Evolutionary conservation across 2,888 invertebrate species (phyloP), one percentile per base, ranked within the genome.

Genomic region (Fissipunctia ypsillon): DNA sequence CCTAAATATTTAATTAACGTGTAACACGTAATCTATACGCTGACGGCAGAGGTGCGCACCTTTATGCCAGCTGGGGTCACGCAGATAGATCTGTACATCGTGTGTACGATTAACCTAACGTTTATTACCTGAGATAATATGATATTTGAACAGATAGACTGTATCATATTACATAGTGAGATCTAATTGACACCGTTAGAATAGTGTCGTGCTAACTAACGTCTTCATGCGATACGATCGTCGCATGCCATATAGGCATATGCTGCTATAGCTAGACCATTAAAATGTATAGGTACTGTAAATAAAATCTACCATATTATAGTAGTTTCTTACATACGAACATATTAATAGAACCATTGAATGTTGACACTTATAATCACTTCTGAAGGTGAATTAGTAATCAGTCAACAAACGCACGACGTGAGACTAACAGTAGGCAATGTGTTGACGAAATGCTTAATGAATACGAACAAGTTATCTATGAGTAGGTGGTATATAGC

Each of bases 51-150:
- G 70, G 64, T 78, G 79, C 72, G 80, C 80, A 78, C 72, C 76
- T 86, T 68, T 50, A 71, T 70, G 69, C 70, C 83, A 81, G 65
- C 81, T 80, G 74, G 76, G 80, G 78, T 81, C 80, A 79, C 66
- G 67, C 60, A 61, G 65, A 67, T 70, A 69, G 41, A 68, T 75
- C 69, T 73, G 64, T 63, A 63, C 73, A 56, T 72, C 76, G 64
- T 54, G 60, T 68, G 63, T 70, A 73, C 67, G 59, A 75, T 80
- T 73, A 59, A 73, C 64, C 66, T 52, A 59, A 60, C 64, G 68
- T 73, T 80, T 73, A 71, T 80, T 76, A 76, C 64, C 56, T 65
- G 57, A 41, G 45, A 71, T 77, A 45, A 70, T 70, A 64, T 67
- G 63, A 56, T 68, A 65, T 54, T 41, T 38, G 57, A 70, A 69